Conservation (phyloP, 2,113 vertebrate genomes). For the Ammodramus savannarum region DNA sequence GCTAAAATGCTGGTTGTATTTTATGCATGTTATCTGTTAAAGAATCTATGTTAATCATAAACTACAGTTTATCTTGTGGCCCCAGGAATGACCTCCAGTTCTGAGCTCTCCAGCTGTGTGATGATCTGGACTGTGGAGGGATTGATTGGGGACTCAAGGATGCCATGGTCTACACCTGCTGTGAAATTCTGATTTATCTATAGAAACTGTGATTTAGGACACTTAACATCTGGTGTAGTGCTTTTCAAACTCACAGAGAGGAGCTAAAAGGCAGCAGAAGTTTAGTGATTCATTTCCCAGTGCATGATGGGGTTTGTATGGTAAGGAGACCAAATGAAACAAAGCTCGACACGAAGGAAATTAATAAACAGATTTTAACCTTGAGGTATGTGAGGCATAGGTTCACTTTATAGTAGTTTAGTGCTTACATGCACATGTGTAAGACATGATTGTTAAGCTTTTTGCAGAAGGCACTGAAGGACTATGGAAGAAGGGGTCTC, state of each 20-base stretch:
- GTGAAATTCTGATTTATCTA: not conserved
- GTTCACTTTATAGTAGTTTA: not conserved
- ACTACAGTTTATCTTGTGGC: not conserved
- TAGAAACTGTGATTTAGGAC: not conserved
- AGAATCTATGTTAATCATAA: not conserved
- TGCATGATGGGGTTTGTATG: not conserved
- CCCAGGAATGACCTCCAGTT: not conserved
- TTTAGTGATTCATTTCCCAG: not conserved
- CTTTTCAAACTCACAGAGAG: not conserved
- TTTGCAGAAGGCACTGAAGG: not conserved
- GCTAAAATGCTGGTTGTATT: not conserved
- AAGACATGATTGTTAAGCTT: not conserved
- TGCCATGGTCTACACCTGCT: not conserved
- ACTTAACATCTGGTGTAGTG: not conserved
- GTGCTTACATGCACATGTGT: not conserved
- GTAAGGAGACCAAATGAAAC: not conserved
- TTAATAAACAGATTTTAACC: not conserved
- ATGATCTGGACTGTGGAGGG: not conserved
- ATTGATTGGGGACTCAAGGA: not conserved
- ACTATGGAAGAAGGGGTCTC: not conserved
- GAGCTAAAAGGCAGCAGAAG: constrained; percentile 16
- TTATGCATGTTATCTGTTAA: not conserved
- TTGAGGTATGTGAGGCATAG: not conserved
- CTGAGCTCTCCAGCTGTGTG: not conserved
- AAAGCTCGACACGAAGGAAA: not conserved